phyloP scores from a whole-genome alignment of 1,140 invertebrate genomes.

The Belonocnema kinseyi region DNA sequence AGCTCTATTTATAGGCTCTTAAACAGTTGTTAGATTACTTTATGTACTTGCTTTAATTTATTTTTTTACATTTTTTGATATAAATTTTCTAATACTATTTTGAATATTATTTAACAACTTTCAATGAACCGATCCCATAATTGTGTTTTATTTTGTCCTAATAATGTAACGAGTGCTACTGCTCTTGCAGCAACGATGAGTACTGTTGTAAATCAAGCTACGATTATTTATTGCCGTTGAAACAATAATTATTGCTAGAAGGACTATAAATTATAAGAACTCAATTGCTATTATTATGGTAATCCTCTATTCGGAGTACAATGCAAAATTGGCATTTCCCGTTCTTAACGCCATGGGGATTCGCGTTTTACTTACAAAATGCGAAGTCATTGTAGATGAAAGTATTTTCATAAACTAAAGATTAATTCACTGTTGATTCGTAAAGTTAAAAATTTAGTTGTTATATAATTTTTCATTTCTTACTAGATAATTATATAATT shows the following conservation, averaged over 20 bases:
- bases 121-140: not conserved
- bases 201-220: slow-evolving; percentile 5
- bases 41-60: too few species aligned
- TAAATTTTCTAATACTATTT: not conserved
- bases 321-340: slow-evolving; percentile 25
- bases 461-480: not conserved
- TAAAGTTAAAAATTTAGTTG: not conserved
- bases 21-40: too few species aligned
- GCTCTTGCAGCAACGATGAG: slow-evolving; percentile 11
- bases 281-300: slow-evolving; percentile 28
- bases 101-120: not conserved
- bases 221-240: slow-evolving; percentile 26
- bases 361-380: slow-evolving; percentile 12
- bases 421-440: slow-evolving; percentile 17
- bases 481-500: not conserved
- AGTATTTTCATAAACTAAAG: slow-evolving; percentile 11
- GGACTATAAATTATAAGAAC: slow-evolving; percentile 20
- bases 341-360: slow-evolving; percentile 24
- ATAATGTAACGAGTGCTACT: slow-evolving; percentile 5
- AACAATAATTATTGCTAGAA: slow-evolving; percentile 30
- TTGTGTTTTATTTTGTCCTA: slow-evolving; percentile 6
- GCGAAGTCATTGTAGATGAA: slow-evolving; percentile 20
- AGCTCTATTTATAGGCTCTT: too few species aligned
- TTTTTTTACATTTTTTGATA: not conserved
- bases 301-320: slow-evolving; percentile 6